phyloP scores from a whole-genome alignment of 2,888 invertebrate species.

The Amorpha juglandis region DNA sequence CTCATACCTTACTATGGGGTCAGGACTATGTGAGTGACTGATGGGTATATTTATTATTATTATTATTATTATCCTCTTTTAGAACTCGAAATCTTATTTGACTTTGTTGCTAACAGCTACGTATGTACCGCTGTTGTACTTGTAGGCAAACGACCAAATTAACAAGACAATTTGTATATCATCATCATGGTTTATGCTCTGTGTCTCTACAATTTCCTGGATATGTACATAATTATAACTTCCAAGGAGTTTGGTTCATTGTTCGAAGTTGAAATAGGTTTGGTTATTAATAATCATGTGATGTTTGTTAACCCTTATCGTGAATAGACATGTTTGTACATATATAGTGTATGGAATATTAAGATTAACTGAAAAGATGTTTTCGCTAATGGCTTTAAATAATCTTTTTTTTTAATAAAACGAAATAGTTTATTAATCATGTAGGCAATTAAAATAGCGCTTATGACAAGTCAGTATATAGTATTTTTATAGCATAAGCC shows the following conservation, averaged over 20 bases:
- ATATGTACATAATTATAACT: background rate
- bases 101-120: background rate
- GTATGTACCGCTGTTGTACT: background rate
- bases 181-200: background rate
- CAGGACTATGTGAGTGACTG: too few relatives aligned
- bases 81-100: background rate
- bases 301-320: background rate
- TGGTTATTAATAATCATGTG: background rate
- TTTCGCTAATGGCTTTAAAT: background rate
- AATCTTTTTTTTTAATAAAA: too few relatives aligned
- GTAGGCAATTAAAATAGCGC: too few relatives aligned
- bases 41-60: too few relatives aligned
- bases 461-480: too few relatives aligned
- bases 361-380: background rate
- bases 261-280: background rate
- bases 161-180: background rate
- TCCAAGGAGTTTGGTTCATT: constrained; percentile 2
- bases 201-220: background rate
- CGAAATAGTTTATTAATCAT: too few relatives aligned
- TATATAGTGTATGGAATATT: background rate
- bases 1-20: too few relatives aligned
- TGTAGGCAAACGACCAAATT: background rate
- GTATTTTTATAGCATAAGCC: too few relatives aligned
- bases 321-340: background rate
- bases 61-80: too few relatives aligned